Evolutionary conservation across 2,113 vertebrate genomes (phyloP).

Genomic region (Scomber colias): DNA sequence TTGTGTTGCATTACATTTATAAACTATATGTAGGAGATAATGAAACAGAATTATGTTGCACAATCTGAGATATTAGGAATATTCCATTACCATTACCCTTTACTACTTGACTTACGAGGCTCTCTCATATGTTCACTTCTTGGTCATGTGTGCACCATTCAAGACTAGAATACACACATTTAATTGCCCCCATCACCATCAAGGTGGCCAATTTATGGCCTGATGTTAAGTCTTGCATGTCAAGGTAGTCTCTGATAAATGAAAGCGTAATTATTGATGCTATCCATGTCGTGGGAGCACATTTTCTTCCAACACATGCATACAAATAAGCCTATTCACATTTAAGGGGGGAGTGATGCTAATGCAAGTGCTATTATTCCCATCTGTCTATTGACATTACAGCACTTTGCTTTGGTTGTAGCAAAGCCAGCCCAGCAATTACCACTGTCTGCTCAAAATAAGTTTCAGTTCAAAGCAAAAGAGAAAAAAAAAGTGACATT

Average conservation of each 20-base stretch:
- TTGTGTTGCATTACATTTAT: too few relatives aligned
- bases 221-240: background rate
- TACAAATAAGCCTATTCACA: background rate
- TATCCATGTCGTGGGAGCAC: background rate
- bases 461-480: constrained; percentile 15
- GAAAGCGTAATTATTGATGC: background rate
- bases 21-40: too few relatives aligned
- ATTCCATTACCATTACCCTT: background rate
- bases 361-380: constrained; percentile 33
- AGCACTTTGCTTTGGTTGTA: constrained; percentile 35
- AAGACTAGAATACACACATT: background rate
- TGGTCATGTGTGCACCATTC: background rate
- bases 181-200: background rate
- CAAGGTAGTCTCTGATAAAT: background rate
- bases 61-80: background rate
- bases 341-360: background rate
- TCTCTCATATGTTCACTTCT: background rate
- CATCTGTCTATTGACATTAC: constrained; percentile 34
- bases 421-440: constrained; percentile 24
- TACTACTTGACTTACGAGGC: background rate
- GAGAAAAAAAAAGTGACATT: background rate
- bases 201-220: background rate
- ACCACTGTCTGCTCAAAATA: constrained; percentile 20
- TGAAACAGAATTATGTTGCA: too few relatives aligned
- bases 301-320: background rate